Conservation (phyloP, 2,113 vertebrate species). For the Pavo muticus region DNA sequence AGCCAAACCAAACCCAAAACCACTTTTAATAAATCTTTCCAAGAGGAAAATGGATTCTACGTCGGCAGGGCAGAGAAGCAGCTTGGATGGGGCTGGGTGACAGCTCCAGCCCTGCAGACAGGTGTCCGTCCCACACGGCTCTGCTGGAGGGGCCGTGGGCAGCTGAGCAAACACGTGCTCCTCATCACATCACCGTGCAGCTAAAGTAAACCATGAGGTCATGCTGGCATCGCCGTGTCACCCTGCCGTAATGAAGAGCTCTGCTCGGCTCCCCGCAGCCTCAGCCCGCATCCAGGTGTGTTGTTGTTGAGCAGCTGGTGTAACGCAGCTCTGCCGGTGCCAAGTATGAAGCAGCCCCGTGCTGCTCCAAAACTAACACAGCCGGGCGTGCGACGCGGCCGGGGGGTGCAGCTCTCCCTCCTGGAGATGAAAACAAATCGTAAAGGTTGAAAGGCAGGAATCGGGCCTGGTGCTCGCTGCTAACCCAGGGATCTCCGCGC, state of each 20-base stretch:
- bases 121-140: not conserved
- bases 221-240: conserved; percentile 61
- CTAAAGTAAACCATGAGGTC: conserved; percentile 77
- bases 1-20: conserved; percentile 56
- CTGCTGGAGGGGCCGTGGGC: not conserved
- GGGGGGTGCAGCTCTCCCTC: conserved; percentile 59
- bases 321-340: conserved; percentile 72
- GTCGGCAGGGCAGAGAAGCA: not conserved
- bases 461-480: conserved; percentile 2
- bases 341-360: conserved; percentile 45
- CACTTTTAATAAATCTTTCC: not conserved
- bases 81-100: not conserved
- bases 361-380: conserved; percentile 75
- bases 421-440: conserved; percentile 74
- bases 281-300: conserved; percentile 75
- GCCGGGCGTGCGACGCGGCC: conserved; percentile 13
- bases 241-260: conserved; percentile 62
- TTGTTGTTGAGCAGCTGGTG: conserved; percentile 79
- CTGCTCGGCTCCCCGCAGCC: conserved; percentile 32
- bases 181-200: not conserved
- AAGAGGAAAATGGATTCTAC: not conserved
- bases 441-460: conserved; percentile 62
- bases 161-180: conserved; percentile 74
- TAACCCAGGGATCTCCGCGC: conserved; percentile 11
- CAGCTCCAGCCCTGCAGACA: not conserved